phyloP scores from a whole-genome alignment of 2,797 vertebrate species.

The Melanotaenia pygmaea region DNA sequence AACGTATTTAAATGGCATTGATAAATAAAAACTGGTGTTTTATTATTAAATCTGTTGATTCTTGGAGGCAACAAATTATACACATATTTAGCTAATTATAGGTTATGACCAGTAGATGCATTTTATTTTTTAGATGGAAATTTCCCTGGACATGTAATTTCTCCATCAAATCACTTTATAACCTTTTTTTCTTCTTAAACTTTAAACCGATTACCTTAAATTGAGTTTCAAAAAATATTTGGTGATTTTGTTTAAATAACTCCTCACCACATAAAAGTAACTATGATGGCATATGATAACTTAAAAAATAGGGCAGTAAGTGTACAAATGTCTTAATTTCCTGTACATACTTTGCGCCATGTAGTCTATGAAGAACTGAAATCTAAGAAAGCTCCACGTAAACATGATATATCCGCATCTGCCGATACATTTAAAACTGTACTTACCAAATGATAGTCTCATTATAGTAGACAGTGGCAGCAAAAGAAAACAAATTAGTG shows the following conservation, averaged over 20 bases:
- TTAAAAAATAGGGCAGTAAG: not conserved
- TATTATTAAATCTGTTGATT: not conserved
- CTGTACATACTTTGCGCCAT: not conserved
- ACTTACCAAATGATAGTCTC: constrained; percentile 66
- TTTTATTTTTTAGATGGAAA: not conserved
- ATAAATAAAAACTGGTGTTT: not conserved
- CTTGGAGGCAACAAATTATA: not conserved
- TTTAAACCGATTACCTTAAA: not conserved
- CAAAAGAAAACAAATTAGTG: constrained; percentile 25
- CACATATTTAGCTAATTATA: not conserved
- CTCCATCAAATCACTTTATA: not conserved
- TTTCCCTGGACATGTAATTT: not conserved
- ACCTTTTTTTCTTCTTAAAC: not conserved
- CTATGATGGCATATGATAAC: not conserved
- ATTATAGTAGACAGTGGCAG: constrained; percentile 33
- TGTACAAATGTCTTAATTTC: not conserved
- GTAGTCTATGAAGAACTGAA: not conserved
- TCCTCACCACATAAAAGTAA: not conserved
- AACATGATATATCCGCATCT: constrained; percentile 11
- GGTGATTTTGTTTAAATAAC: not conserved
- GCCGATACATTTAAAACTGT: constrained; percentile 50
- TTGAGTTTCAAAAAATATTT: not conserved
- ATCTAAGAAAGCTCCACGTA: not conserved
- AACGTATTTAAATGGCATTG: not conserved
- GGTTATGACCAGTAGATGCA: not conserved